These are phyloP conservation scores for Enoplosus armatus DNA, from an alignment of 2,797 vertebrate genomes.

Conservation along the genomic window DNA sequence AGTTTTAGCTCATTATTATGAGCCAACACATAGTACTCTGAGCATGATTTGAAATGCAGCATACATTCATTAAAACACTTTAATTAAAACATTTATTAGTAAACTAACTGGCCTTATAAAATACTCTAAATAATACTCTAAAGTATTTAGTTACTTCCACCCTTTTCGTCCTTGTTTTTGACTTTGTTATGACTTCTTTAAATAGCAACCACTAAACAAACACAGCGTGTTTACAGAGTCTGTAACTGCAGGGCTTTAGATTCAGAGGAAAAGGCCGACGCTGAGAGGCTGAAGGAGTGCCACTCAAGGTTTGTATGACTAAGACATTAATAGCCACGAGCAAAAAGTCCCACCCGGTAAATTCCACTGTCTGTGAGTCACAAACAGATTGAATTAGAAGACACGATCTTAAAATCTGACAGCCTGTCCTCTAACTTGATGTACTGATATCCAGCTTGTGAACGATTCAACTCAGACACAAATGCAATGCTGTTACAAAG, in stretches of 20 bases:
- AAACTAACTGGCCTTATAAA: background rate
- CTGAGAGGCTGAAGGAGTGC: conserved; percentile 65
- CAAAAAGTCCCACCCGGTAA: conserved; percentile 63
- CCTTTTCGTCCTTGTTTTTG: conserved; percentile 9
- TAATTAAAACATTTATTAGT: background rate
- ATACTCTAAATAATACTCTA: background rate
- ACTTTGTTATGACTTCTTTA: conserved; percentile 31
- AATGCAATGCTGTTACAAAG: conserved; percentile 8
- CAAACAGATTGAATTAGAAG: conserved; percentile 54
- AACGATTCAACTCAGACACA: conserved; percentile 3
- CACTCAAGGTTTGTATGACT: conserved; percentile 69
- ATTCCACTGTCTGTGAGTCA: conserved; percentile 75
- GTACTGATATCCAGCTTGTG: conserved; percentile 20
- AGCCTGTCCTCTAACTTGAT: conserved; percentile 24
- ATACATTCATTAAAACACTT: background rate
- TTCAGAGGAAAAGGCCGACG: conserved; percentile 32
- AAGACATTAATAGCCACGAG: conserved; percentile 67
- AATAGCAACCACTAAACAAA: conserved; percentile 48
- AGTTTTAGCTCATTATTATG: no score
- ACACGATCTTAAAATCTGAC: conserved; percentile 38
- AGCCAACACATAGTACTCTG: no score
- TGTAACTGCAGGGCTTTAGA: conserved; percentile 47
- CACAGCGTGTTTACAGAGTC: conserved; percentile 40
- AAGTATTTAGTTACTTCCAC: conserved; percentile 6
- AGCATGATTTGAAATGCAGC: background rate